These are phyloP conservation scores for Ips typographus DNA, from an alignment of 1,140 invertebrate species.

Conservation along the genomic window DNA sequence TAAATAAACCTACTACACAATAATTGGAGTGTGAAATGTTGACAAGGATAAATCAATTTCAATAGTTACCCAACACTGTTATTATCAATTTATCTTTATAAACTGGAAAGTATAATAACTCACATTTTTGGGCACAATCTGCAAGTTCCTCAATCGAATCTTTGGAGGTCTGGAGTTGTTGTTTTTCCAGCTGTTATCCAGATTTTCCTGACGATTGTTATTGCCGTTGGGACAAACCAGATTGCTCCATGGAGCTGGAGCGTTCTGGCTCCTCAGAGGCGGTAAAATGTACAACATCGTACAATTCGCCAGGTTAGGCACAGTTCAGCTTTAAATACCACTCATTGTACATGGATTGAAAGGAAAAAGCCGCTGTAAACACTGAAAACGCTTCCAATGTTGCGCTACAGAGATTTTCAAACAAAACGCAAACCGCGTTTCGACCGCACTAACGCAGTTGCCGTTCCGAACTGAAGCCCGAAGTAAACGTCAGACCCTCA, in stretches of 20 bases:
- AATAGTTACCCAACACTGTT: too few species aligned
- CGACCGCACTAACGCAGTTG: constrained; percentile 8
- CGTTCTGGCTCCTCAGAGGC: constrained; percentile 54
- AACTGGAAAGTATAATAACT: constrained; percentile 20
- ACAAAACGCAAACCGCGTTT: background rate
- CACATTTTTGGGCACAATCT: constrained; percentile 39
- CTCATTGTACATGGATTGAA: background rate
- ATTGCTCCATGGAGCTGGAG: constrained; percentile 56
- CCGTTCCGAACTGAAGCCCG: constrained; percentile 26
- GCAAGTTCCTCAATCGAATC: constrained; percentile 40
- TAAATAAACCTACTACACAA: too few species aligned
- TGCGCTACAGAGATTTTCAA: background rate
- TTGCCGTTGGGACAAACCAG: constrained; percentile 30
- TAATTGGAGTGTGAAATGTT: too few species aligned
- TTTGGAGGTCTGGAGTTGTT: constrained; percentile 38
- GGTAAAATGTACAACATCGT: constrained; percentile 55
- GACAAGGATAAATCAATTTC: too few species aligned
- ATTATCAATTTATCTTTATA: too few species aligned
- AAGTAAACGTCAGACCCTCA: constrained; percentile 10
- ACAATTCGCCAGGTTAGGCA: constrained; percentile 1
- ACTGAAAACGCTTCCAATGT: background rate
- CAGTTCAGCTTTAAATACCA: background rate
- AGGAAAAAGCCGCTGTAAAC: background rate
- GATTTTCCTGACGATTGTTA: constrained; percentile 9
- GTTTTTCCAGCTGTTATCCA: constrained; percentile 33